phyloP scores from a whole-genome alignment of 2,888 invertebrate species.

The Dicyrtoma fusca region DNA sequence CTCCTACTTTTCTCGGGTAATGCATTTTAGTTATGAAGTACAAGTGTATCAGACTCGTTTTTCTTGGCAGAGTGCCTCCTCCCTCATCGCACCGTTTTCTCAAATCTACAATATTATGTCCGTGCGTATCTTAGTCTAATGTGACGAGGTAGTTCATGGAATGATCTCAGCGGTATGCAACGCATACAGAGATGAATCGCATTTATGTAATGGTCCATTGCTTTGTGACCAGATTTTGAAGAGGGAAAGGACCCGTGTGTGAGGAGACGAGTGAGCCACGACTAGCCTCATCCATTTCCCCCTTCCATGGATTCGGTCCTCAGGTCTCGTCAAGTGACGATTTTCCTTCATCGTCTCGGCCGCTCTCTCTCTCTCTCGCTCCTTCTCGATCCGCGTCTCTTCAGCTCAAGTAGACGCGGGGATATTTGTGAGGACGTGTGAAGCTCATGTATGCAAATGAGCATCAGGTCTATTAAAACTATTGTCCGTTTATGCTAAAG shows the following conservation, averaged over 20 bases:
- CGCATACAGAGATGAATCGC: conserved; percentile 35
- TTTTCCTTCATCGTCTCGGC: conserved; percentile 16
- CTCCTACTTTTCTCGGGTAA: conserved; percentile 14
- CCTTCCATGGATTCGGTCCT: conserved; percentile 9
- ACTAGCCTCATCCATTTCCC: conserved; percentile 16
- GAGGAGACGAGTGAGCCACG: neutral
- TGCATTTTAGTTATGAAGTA: conserved; percentile 18
- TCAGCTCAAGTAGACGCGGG: conserved; percentile 9
- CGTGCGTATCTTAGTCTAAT: conserved; percentile 21
- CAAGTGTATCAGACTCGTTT: conserved; percentile 11
- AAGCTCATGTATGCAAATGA: conserved; percentile 48
- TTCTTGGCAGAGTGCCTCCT: conserved; percentile 6
- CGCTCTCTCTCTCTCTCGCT: conserved; percentile 15
- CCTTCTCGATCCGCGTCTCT: neutral
- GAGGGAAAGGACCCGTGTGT: conserved; percentile 11
- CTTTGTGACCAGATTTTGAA: conserved; percentile 42
- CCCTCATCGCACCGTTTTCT: conserved; percentile 19
- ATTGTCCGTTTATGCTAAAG: conserved; percentile 45
- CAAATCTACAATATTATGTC: conserved; percentile 23
- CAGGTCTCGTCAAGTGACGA: conserved; percentile 6
- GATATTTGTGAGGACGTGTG: conserved; percentile 32
- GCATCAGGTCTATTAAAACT: conserved; percentile 39
- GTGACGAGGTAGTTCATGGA: conserved; percentile 14
- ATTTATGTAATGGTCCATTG: conserved; percentile 42
- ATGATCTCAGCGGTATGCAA: conserved; percentile 43